A percentile compares a stretch with the other conserved stretches of the same genome.
These are phyloP conservation scores for Kryptolebias ocellatus DNA, from an alignment of 2,797 vertebrate species.

Conservation along the genomic window DNA sequence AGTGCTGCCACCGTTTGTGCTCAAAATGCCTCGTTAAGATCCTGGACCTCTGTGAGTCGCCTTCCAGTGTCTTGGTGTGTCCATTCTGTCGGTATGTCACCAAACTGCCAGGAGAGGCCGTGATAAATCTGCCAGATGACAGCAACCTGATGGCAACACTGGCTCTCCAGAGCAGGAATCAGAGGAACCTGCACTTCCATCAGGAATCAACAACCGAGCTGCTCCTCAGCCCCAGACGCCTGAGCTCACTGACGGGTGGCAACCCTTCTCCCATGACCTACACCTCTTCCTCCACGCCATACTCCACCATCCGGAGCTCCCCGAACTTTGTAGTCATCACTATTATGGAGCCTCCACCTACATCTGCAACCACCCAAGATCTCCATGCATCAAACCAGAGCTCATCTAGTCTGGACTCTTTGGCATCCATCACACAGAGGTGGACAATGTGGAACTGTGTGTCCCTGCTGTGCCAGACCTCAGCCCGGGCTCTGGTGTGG, in stretches of 20 bases:
- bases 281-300: constrained; percentile 61
- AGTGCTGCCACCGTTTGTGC: constrained; percentile 93
- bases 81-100: constrained; percentile 94
- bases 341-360: constrained; percentile 89
- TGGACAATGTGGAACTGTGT: constrained; percentile 95
- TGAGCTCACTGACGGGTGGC: constrained; percentile 87
- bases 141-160: constrained; percentile 88
- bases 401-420: constrained; percentile 90
- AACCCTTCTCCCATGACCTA: constrained; percentile 69
- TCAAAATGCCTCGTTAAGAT: constrained; percentile 94
- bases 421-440: constrained; percentile 85
- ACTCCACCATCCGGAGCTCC: constrained; percentile 78
- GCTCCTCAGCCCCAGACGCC: constrained; percentile 86
- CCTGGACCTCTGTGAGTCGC: constrained; percentile 89
- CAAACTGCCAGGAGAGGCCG: constrained; percentile 83
- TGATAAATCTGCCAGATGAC: constrained; percentile 90
- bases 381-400: constrained; percentile 65
- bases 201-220: constrained; percentile 85
- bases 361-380: constrained; percentile 17
- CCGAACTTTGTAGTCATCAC: constrained; percentile 95
- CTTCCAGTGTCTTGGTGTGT: constrained; percentile 86
- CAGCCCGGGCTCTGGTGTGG: constrained; percentile 90
- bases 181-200: constrained; percentile 80
- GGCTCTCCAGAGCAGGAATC: constrained; percentile 84
- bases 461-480: constrained; percentile 90